Percentiles rank a stretch among this genome's conserved stretches.
These are phyloP conservation scores for Peromyscus aztecus DNA, from an alignment of 2,797 vertebrate species.

Conservation along the genomic window DNA sequence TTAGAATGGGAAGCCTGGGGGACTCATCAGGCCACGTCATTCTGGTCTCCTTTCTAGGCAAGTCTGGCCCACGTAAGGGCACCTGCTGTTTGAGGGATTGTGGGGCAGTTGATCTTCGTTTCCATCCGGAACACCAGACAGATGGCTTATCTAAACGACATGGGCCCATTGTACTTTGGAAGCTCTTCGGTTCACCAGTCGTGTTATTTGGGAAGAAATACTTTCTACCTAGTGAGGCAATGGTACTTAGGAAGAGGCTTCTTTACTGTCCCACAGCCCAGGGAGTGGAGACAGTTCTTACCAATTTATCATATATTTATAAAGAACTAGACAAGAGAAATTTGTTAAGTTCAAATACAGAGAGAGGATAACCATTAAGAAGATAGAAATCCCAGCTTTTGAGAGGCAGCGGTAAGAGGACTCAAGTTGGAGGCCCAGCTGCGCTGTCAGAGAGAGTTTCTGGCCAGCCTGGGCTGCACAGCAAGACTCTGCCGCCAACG, in stretches of 20 bases:
- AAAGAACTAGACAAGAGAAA: background rate
- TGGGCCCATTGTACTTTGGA: background rate
- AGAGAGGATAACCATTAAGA: background rate
- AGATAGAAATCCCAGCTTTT: background rate
- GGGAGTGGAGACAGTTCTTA: background rate
- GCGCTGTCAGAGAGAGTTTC: background rate
- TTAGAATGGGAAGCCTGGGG: conserved; percentile 75
- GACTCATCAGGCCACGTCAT: conserved; percentile 49
- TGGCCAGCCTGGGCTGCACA: background rate
- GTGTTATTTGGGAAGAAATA: conserved; percentile 46
- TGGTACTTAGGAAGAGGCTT: conserved; percentile 30
- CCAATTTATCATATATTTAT: background rate
- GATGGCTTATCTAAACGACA: conserved; percentile 55
- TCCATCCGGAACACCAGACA: conserved; percentile 55
- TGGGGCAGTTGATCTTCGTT: background rate
- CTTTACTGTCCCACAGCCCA: background rate
- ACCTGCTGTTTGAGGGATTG: conserved; percentile 64
- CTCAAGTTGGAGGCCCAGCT: background rate
- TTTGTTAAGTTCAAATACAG: background rate
- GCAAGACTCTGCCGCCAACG: background rate
- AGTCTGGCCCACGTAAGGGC: conserved; percentile 48
- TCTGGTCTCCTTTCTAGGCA: conserved; percentile 56
- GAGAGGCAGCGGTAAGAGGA: background rate
- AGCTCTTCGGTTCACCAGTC: conserved; percentile 23
- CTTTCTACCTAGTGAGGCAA: background rate